phyloP scores from a whole-genome alignment of 2,113 vertebrate species.

The Orientallactaga bullata region DNA sequence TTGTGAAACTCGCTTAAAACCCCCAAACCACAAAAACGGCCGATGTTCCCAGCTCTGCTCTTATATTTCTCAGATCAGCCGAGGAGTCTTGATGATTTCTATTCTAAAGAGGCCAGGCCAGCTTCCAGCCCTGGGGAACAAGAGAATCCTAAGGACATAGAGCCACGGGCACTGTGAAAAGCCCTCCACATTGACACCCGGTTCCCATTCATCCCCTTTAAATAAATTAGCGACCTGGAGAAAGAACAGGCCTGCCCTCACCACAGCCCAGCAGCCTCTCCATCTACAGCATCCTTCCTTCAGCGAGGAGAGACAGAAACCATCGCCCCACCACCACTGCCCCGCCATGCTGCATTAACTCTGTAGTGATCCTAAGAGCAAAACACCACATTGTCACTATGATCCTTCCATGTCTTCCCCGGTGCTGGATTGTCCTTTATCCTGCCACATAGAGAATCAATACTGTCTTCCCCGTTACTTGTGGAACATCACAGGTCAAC shows the following conservation, averaged over 20 bases:
- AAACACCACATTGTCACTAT: not conserved
- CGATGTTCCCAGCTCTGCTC: constrained; percentile 88
- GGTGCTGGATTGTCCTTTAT: not conserved
- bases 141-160: not conserved
- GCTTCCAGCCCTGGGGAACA: not conserved
- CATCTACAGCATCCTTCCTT: not conserved
- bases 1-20: constrained; percentile 91
- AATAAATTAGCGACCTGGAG: not conserved
- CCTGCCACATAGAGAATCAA: accelerated
- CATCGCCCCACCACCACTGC: not conserved
- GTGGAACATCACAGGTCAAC: not conserved
- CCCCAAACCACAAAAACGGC: constrained; percentile 91
- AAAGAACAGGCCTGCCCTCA: not conserved
- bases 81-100: constrained; percentile 85
- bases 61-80: constrained; percentile 86
- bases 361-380: not conserved
- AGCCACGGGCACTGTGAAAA: not conserved
- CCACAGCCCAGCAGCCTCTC: not conserved
- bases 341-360: not conserved
- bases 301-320: not conserved
- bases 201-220: not conserved
- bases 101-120: constrained; percentile 57
- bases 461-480: too few relatives aligned
- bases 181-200: accelerated
- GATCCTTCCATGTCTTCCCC: not conserved